A percentile compares a stretch with the other conserved stretches of the same genome.
Conservation (phyloP, 2,888 invertebrate species). For the Ophioninae sp. region DNA sequence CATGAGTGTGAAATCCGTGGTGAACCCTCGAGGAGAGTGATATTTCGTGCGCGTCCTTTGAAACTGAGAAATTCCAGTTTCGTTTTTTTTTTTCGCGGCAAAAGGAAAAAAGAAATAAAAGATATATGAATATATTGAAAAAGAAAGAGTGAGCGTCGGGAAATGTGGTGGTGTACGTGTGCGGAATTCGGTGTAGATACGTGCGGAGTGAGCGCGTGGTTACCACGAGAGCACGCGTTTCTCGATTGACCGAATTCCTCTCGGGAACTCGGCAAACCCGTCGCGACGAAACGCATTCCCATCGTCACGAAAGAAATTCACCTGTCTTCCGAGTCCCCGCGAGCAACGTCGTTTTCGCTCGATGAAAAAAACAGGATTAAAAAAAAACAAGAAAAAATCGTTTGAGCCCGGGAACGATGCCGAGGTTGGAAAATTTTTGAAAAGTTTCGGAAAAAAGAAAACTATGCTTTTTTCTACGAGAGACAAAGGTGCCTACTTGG, state of each 20-base stretch:
- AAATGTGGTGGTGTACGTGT: conserved; percentile 6
- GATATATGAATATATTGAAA: too few species aligned
- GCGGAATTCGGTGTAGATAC: conserved; percentile 9
- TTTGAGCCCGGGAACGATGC: too few species aligned
- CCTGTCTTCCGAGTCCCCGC: background rate
- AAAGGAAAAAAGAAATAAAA: too few species aligned
- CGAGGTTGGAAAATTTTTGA: background rate
- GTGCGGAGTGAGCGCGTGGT: conserved; percentile 34
- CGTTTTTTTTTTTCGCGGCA: background rate
- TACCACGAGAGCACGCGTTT: conserved; percentile 46
- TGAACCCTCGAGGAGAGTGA: background rate
- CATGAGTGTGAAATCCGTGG: background rate
- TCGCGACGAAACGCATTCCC: conserved; percentile 34
- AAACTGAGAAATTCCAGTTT: background rate
- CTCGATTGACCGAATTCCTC: conserved; percentile 61
- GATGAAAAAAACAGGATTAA: background rate
- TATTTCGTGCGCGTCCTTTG: background rate
- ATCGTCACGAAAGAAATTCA: conserved; percentile 24
- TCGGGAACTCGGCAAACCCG: background rate
- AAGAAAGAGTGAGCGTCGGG: background rate
- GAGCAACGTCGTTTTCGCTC: background rate
- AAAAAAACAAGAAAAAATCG: background rate
- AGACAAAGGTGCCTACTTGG: conserved; percentile 6
- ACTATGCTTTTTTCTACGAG: background rate
- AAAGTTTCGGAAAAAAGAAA: conserved; percentile 22